phyloP scores from a whole-genome alignment of 2,888 invertebrate species.

The Eupithecia pulchellata region DNA sequence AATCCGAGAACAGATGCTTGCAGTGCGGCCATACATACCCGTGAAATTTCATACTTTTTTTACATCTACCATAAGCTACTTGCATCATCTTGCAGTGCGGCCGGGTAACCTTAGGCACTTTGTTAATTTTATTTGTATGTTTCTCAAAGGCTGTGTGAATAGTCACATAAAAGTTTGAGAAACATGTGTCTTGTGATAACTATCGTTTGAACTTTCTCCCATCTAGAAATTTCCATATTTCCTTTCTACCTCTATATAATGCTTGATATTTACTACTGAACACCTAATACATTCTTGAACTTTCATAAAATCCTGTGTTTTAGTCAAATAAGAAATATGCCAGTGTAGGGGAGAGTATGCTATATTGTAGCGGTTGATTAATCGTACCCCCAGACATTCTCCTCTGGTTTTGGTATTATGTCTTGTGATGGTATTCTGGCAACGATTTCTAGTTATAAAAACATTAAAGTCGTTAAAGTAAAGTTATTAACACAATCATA shows the following conservation, averaged over 20 bases:
- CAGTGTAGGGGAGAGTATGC: too few relatives aligned
- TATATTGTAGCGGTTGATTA: too few relatives aligned
- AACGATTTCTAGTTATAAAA: too few relatives aligned
- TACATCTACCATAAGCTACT: not conserved
- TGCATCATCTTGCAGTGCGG: not conserved
- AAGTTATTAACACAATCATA: too few relatives aligned
- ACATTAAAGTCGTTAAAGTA: too few relatives aligned
- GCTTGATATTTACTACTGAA: not conserved
- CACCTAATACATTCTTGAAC: not conserved
- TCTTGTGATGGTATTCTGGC: too few relatives aligned
- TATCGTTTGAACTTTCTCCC: not conserved
- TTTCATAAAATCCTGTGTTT: not conserved
- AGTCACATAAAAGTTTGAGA: not conserved
- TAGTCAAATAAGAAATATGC: not conserved
- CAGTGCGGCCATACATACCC: not conserved
- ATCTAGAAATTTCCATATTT: not conserved
- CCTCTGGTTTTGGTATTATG: too few relatives aligned
- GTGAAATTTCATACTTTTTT: conserved; percentile 1
- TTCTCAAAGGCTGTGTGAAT: not conserved
- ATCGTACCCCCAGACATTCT: too few relatives aligned
- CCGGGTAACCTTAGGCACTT: not conserved
- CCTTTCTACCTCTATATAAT: not conserved
- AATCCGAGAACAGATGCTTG: not conserved
- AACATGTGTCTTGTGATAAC: not conserved
- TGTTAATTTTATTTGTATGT: too few relatives aligned